Base-by-base conservation (phyloP, 2,888 invertebrate genomes). In the Eurytoma adleriae region DNA sequence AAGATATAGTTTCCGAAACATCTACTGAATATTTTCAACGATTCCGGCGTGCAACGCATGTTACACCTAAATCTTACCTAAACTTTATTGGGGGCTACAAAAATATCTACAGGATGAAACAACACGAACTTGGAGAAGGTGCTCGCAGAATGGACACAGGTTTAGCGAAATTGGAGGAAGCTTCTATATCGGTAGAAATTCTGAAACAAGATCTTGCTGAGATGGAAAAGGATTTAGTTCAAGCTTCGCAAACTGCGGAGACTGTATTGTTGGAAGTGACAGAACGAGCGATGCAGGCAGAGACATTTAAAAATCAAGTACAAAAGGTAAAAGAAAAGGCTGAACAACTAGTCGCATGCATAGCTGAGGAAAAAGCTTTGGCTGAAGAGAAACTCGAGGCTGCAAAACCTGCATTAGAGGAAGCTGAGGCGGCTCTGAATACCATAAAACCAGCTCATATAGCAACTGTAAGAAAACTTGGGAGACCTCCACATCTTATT, bases 391-490 rank as follows among this genome's bases (percentile, higher is more conserved):
- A 99, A 89, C 90, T 99, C 56, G 98, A 98, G 92, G 98, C 97
- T 2, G 99, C 99, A 1, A 96, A 97, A 87, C 99, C 99, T 0
- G 98, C 98, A 0, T 91, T 99, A 50, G 97, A 98, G 91, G 98
- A 98, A 91, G 99, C 99, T 0, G 98, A 98, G 91, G 94, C 96
- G 56, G 98, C 99, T 0, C 92, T 99, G 24, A 98, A 98, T 87
- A 99, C 99, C 0, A 99, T 99, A 80, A 98, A 98, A 90, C 98
- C 98, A 59, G 97, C 98, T 4, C 98, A 99, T 89, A 99, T 99
- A 84, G 93, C 98, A 1, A 97, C 97, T 69, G 98, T 99, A 0
- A 93, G 98, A 84, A 99, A 99, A 91, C 91, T 99, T 75, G 98
- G 98, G 12, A 93, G 98, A 83, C 99, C 99, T 0, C 99, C 99